phyloP scores from a whole-genome alignment of 2,113 vertebrate genomes.

The Trogon melanurus region DNA sequence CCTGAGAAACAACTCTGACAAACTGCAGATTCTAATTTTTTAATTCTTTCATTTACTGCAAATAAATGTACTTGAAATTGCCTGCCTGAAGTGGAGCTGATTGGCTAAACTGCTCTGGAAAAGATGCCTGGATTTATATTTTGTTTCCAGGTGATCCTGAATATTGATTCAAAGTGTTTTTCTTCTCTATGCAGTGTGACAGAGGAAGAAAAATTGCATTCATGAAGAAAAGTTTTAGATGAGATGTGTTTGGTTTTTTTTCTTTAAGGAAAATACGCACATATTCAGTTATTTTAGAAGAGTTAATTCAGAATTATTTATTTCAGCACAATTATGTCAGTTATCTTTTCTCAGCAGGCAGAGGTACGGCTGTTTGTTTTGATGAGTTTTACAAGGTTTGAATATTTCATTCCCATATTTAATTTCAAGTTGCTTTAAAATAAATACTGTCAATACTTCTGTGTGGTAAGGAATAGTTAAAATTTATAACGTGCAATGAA shows the following conservation, averaged over 20 bases:
- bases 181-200: background rate
- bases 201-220: background rate
- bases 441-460: background rate
- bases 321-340: background rate
- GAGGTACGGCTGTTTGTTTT: background rate
- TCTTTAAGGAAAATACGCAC: background rate
- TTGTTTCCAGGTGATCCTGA: background rate
- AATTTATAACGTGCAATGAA: background rate
- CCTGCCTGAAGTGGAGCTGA: background rate
- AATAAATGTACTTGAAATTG: background rate
- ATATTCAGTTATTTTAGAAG: background rate
- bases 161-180: background rate
- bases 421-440: background rate
- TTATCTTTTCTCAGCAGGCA: background rate
- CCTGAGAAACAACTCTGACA: background rate
- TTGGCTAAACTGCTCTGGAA: background rate
- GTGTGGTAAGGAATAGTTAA: background rate
- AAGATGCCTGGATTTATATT: background rate
- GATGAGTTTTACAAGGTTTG: background rate
- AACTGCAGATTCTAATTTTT: background rate
- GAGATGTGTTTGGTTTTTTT: background rate
- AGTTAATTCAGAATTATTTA: background rate
- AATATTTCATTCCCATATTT: accelerated
- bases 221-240: background rate
- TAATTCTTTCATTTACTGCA: background rate